phyloP scores from a whole-genome alignment of 1,140 invertebrate genomes.

The Apis cerana region DNA sequence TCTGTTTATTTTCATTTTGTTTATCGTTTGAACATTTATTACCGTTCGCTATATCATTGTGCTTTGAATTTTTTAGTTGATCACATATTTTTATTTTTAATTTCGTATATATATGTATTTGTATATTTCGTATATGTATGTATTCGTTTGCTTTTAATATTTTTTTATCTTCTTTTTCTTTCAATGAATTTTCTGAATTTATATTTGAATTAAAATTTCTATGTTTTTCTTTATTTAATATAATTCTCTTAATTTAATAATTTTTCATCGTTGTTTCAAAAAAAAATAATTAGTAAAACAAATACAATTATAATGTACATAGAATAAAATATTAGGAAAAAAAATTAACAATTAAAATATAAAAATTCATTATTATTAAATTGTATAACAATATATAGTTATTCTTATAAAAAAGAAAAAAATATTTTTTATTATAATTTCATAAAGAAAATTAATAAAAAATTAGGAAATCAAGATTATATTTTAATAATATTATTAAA shows the following conservation, averaged over 20 bases:
- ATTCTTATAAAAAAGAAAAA: no score
- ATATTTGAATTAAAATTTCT: not conserved
- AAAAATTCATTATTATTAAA: conserved; percentile 75
- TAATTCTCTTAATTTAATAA: conserved; percentile 46
- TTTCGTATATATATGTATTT: not conserved
- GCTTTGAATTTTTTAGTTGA: conserved; percentile 18
- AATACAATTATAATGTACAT: not conserved
- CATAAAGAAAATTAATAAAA: no score
- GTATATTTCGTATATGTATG: no score
- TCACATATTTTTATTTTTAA: conserved; percentile 8
- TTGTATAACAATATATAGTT: no score
- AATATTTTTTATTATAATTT: no score
- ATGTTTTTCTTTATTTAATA: conserved; percentile 35
- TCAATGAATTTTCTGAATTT: not conserved
- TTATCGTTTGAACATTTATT: not conserved
- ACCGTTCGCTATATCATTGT: not conserved
- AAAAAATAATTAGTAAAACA: conserved; percentile 6
- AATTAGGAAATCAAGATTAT: no score
- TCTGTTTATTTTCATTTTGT: not conserved
- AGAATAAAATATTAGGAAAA: conserved; percentile 19
- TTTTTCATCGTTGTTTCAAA: conserved; percentile 50
- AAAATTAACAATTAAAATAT: conserved; percentile 80
- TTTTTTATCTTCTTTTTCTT: conserved; percentile 10
- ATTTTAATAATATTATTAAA: no score
- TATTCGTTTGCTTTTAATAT: not conserved